Evolutionary conservation across 1,140 invertebrate species (phyloP).

Genomic region (Heliconius hermathena): DNA sequence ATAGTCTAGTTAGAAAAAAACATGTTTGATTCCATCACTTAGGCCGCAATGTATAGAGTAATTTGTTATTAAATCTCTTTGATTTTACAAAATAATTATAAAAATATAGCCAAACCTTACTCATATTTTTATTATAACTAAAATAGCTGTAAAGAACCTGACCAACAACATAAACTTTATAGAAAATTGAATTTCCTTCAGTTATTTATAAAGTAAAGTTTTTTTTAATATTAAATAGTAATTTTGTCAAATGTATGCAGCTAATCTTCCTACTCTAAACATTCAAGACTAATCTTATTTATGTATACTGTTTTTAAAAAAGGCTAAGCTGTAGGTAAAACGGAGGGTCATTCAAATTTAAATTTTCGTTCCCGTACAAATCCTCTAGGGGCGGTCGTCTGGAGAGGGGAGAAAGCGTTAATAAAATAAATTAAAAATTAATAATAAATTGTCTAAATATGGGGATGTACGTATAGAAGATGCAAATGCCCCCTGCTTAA

Average conservation of each 20-base stretch:
- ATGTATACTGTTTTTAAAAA: constrained; percentile 33
- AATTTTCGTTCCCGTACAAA: constrained; percentile 71
- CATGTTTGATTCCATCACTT: too few species aligned
- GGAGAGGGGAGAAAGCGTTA: constrained; percentile 66
- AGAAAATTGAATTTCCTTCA: background rate
- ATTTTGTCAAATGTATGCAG: constrained; percentile 14
- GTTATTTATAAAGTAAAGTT: background rate
- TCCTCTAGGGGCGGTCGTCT: constrained; percentile 60
- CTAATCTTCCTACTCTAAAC: constrained; percentile 20
- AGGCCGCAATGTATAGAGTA: too few species aligned
- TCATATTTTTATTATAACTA: too few species aligned
- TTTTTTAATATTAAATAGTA: background rate
- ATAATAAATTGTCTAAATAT: constrained; percentile 80
- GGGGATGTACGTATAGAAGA: constrained; percentile 67
- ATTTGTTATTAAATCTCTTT: too few species aligned
- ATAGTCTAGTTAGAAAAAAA: too few species aligned
- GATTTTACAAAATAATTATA: too few species aligned
- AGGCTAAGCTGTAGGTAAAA: constrained; percentile 46
- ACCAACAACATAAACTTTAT: too few species aligned
- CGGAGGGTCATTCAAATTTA: constrained; percentile 78
- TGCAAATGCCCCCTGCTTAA: constrained; percentile 56
- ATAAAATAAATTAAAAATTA: constrained; percentile 82
- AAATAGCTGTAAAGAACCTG: too few species aligned
- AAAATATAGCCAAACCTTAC: too few species aligned
- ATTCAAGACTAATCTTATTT: constrained; percentile 26